Base-by-base conservation (phyloP, 2,113 vertebrate species). In the Cyanoderma ruficeps region DNA sequence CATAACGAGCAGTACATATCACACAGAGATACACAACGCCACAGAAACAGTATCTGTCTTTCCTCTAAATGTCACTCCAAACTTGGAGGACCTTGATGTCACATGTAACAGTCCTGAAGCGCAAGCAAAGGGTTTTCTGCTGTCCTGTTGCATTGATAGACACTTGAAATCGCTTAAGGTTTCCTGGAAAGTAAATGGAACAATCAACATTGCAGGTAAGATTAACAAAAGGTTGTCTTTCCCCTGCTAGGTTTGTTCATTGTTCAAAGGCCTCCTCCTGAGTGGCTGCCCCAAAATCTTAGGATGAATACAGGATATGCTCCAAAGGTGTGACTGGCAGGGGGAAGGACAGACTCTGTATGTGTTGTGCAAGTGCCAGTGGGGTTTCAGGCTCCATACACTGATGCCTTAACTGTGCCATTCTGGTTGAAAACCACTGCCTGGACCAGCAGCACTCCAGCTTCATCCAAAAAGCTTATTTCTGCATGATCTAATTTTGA, bases 91-190 rank as follows among this genome's bases (percentile, higher is more conserved):
- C 2, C 11, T 14, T 0, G 14, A 25, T 23, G 80, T 98, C 75
- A 63, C 27, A 3, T 98, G 98, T 31, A 90, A 98, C 61, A 96
- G 92, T 11, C 93, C 80, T 60, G 95, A 94, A 77, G 25, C 21
- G 8, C 89, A 93, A 72, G 41, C 16, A 8, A 92, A 44, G 1
- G 44, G 80, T 6, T 59, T 52, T 28, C 56, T 67, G 31, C 57
- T 98, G 69, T 97, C 79, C 35, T 98, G 98, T 69, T 98, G 98
- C 81, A 94, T 70, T 65, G 87, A 96, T 37, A 93, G 59, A 44
- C 72, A 49, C 3, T 64, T 80, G 13, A 80, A 83, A 12, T 94
- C 87, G 2, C 95, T 97, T 27, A 69, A 7, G 3, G 42, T 77
- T 12, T 65, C 83, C 59, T 98, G 98, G 98, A 95, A 86, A 61